These are phyloP conservation scores for Drosophila dives DNA, from an alignment of 2,888 invertebrate genomes.

Conservation along the genomic window DNA sequence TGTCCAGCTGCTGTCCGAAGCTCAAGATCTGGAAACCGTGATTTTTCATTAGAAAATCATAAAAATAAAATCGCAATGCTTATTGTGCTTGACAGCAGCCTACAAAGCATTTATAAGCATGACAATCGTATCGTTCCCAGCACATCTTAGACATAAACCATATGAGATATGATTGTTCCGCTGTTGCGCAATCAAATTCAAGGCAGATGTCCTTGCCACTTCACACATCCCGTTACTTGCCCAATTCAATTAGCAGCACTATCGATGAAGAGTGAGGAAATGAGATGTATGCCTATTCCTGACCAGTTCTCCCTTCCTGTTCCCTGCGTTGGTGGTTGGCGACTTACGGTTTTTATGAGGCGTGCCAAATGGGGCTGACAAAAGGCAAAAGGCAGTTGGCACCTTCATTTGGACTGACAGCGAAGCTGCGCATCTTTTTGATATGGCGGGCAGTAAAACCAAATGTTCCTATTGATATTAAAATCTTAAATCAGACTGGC, in stretches of 20 bases:
- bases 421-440: constrained; percentile 25
- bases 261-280: constrained; percentile 14
- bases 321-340: constrained; percentile 25
- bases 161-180: constrained; percentile 32
- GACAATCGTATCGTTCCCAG: constrained; percentile 62
- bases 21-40: constrained; percentile 51
- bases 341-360: constrained; percentile 64
- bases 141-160: constrained; percentile 43
- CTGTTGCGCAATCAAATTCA: constrained; percentile 32
- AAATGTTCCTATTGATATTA: constrained; percentile 12
- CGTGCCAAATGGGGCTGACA: constrained; percentile 59
- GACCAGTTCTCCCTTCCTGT: not conserved
- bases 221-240: constrained; percentile 59
- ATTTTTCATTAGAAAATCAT: constrained; percentile 78
- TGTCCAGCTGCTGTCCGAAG: constrained; percentile 66
- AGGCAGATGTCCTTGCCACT: constrained; percentile 56
- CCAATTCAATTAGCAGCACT: constrained; percentile 72
- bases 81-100: constrained; percentile 80
- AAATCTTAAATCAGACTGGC: not conserved
- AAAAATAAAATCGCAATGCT: constrained; percentile 71
- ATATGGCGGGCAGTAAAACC: constrained; percentile 55
- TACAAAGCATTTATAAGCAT: constrained; percentile 56
- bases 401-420: constrained; percentile 46
- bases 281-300: not conserved
- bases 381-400: constrained; percentile 41